These are phyloP conservation scores for Caretta caretta DNA, from an alignment of 2,113 vertebrate genomes.

Conservation along the genomic window DNA sequence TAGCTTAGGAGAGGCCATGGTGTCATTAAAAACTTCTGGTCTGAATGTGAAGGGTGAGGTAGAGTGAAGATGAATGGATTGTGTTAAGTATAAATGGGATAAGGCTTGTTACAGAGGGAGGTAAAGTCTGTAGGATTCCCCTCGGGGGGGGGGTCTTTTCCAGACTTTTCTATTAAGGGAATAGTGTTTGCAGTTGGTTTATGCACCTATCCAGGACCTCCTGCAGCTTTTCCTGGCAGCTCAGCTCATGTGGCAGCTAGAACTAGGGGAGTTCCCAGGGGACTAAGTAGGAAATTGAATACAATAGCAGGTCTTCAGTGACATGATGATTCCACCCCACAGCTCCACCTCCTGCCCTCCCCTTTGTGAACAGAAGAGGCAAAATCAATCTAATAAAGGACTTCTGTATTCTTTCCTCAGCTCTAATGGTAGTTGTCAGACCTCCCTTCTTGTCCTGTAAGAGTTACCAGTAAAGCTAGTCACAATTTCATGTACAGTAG, in stretches of 20 bases:
- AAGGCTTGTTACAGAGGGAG: neutral
- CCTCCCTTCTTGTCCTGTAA: neutral
- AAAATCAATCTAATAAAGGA: neutral
- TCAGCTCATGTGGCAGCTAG: neutral
- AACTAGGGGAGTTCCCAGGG: neutral
- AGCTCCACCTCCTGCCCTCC: neutral
- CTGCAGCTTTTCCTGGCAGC: neutral
- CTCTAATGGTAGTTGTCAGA: neutral
- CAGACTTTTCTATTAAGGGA: neutral
- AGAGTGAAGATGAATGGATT: neutral
- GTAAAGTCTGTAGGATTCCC: neutral
- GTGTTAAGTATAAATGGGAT: neutral
- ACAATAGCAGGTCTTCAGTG: neutral
- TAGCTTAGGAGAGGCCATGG: neutral
- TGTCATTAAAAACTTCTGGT: neutral
- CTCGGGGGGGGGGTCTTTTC: neutral
- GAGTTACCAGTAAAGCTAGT: neutral
- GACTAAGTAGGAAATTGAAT: neutral
- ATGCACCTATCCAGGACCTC: neutral
- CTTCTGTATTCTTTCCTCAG: neutral
- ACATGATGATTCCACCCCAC: neutral
- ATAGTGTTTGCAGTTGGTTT: neutral
- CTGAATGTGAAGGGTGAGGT: neutral
- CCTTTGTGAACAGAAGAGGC: neutral
- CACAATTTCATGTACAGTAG: neutral